Conservation (phyloP, 2,113 vertebrate genomes). For the Parotia lawesii region DNA sequence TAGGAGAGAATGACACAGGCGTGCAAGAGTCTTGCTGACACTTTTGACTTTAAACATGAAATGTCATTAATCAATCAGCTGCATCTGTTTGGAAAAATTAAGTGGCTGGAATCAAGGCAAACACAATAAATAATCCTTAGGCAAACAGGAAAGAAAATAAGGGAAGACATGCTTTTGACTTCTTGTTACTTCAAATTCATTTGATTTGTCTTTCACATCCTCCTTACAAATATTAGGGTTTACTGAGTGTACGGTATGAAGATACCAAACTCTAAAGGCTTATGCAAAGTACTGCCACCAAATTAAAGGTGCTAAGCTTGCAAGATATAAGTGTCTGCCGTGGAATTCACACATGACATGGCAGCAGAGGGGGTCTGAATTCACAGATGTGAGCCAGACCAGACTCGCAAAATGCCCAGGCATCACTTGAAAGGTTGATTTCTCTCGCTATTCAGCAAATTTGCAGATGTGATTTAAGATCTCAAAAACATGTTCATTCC, state of each 20-base stretch:
- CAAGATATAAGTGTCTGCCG: conserved; percentile 5
- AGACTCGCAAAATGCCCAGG: not conserved
- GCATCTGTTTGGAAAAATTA: conserved; percentile 83
- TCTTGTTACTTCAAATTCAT: conserved; percentile 61
- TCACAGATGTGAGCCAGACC: not conserved
- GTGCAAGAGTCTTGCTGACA: conserved; percentile 79
- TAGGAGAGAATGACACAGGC: conserved; percentile 73
- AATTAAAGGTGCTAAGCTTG: conserved; percentile 43
- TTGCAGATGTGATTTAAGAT: not conserved
- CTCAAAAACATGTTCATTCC: not conserved
- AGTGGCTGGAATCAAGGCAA: conserved; percentile 76
- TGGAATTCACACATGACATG: conserved; percentile 17
- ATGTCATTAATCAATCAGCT: conserved; percentile 80
- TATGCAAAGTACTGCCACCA: not conserved
- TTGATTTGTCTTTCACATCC: conserved; percentile 48
- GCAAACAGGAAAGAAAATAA: conserved; percentile 66
- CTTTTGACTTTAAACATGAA: conserved; percentile 80
- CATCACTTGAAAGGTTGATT: not conserved
- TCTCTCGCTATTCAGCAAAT: not conserved
- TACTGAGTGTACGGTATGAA: not conserved
- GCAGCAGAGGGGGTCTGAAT: not conserved
- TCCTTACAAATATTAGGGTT: conserved; percentile 13
- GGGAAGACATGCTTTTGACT: conserved; percentile 56
- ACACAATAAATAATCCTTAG: conserved; percentile 78
- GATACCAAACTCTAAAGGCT: conserved; percentile 3